Evolutionary conservation across 2,797 vertebrate genomes (phyloP), one percentile per base, ranked within the genome.

Genomic region (Poecilia gillii): DNA sequence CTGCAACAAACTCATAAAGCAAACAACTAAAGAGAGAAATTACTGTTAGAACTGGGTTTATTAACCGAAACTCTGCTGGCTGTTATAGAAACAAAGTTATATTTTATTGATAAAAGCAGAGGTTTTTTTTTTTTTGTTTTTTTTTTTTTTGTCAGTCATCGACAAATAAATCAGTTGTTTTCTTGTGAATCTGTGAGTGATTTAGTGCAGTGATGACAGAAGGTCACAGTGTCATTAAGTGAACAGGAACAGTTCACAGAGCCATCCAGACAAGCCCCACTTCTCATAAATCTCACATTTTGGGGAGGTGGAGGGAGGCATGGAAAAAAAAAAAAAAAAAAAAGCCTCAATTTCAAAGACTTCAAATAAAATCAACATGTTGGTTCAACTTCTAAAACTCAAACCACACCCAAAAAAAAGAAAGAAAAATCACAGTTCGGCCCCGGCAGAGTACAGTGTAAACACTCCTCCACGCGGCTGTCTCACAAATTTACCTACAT

Each of bases 151-250:
- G 36, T 39, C 23, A 43, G 4, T 70, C 4, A 14, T 41, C 9
- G 1, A 45, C 12, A 5, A 45, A 25, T 13, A 45, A 71, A 43
- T n/a, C 68, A 3, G 68, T 45, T 75, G 66, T 51, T 75, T 84
- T 33, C 39, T 3, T 0, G 47, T 76, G 73, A 82, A 53, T 66
- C 36, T 74, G 20, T 0, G 36, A 49, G 45, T 80, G 81, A 85
- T 73, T 85, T 75, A 75, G 25, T n/a, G 39, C n/a, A 57, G 72
- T 25, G 28, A 76, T 74, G 74, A 75, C 41, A 45, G 51, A 75
- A 43, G 76, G 80, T 75, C 59, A 79, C 66, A 0, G 18, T 72
- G 59, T 71, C 71, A 31, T 74, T 25, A 55, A 82, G 57, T 87
- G 73, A 81, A 8, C 74, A 12, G 20, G 57, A 80, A 76, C 78